These are phyloP conservation scores for Spongia lamella DNA, from an alignment of 37 sponge, comb jelly and placozoan species.

Conservation along the genomic window DNA sequence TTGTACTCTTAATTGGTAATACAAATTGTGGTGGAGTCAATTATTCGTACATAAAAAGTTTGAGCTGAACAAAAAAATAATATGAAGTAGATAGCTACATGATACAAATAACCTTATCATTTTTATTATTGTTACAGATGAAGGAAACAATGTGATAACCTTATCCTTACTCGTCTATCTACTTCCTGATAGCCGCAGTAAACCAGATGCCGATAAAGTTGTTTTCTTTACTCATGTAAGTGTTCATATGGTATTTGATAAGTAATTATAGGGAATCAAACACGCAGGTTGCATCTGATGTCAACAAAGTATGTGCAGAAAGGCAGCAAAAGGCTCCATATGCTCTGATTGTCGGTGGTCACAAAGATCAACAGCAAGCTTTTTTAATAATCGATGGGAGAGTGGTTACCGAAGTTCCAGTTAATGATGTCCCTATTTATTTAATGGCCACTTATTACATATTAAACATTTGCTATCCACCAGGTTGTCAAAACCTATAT, in stretches of 20 bases:
- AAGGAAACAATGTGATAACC: constrained; percentile 4
- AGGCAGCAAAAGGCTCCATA: constrained; percentile 15
- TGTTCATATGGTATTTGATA: too few relatives aligned
- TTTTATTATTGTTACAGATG: constrained; percentile 9
- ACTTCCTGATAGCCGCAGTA: constrained; percentile 10
- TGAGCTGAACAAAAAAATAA: too few relatives aligned
- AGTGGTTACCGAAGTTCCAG: constrained; percentile 11
- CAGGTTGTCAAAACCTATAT: constrained; percentile 26
- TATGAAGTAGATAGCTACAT: constrained; percentile 2
- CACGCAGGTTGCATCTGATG: constrained; percentile 2
- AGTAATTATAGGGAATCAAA: too few relatives aligned
- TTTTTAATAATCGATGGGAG: constrained; percentile 12
- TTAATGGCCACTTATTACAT: constrained; percentile 15
- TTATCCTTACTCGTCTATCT: too few relatives aligned
- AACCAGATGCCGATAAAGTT: constrained; percentile 14
- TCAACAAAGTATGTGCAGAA: not conserved
- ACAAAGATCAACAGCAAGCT: constrained; percentile 12
- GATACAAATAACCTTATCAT: not conserved
- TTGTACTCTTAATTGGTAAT: too few relatives aligned
- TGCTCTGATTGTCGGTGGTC: constrained; percentile 7
- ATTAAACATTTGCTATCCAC: constrained; percentile 23
- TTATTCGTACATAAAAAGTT: too few relatives aligned
- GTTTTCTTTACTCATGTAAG: constrained; percentile 18
- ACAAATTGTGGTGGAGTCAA: too few relatives aligned
- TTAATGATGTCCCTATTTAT: constrained; percentile 18